Conservation (phyloP, 2,888 invertebrate genomes). For the Ypsolopha scabrella region DNA sequence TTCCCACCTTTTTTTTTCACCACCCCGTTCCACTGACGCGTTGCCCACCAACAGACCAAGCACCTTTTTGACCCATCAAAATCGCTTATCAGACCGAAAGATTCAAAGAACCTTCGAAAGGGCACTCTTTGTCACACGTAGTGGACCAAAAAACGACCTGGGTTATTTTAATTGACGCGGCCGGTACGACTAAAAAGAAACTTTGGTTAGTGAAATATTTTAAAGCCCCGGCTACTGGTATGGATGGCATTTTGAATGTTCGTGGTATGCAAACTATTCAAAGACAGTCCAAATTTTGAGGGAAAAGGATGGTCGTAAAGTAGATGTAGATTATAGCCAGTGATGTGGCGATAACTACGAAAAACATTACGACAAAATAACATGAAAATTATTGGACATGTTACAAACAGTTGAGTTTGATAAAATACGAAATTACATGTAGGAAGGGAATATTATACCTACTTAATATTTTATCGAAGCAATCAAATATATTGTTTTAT, state of each 20-base stretch:
- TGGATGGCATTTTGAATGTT: constrained; percentile 45
- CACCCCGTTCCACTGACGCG: constrained; percentile 29
- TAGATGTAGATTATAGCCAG: too few relatives aligned
- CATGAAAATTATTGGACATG: too few relatives aligned
- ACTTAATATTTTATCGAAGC: too few relatives aligned
- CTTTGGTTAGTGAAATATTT: constrained; percentile 46
- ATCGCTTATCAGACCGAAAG: constrained; percentile 53
- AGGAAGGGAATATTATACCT: too few relatives aligned
- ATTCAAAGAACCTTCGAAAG: constrained; percentile 44
- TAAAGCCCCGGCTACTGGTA: constrained; percentile 41
- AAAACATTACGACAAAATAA: too few relatives aligned
- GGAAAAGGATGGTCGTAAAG: neutral
- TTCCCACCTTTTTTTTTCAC: constrained; percentile 27
- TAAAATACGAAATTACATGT: too few relatives aligned
- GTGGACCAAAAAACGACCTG: constrained; percentile 25
- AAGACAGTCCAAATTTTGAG: neutral
- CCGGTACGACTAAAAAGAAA: constrained; percentile 42
- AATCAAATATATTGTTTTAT: constrained; percentile 27
- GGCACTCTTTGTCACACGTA: constrained; percentile 41
- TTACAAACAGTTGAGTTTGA: too few relatives aligned
- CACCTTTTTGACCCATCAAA: constrained; percentile 45
- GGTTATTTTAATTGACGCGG: constrained; percentile 64
- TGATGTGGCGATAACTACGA: too few relatives aligned
- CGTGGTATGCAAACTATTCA: constrained; percentile 55
- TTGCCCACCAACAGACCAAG: constrained; percentile 49